Evolutionary conservation across 2,888 invertebrate genomes (phyloP), one percentile per base, ranked within the genome.

Genomic region (Tenthredo notha): DNA sequence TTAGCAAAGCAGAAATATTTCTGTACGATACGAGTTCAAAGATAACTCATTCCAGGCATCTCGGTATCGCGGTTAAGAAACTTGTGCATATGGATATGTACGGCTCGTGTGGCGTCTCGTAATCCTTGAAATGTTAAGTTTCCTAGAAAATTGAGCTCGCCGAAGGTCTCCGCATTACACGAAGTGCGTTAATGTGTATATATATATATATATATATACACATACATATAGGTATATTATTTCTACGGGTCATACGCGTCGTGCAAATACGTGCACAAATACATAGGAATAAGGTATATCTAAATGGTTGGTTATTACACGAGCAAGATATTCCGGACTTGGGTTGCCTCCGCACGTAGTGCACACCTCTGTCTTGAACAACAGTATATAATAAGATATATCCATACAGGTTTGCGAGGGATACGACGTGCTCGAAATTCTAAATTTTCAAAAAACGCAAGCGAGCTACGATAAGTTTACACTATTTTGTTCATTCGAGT

Each of bases 121-220:
- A 12, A 67, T 67, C 67, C 67, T 33, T 67, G 67, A 67, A 33
- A 33, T 18, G 33, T 33, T 29, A 33, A 33, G 67, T 67, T 67
- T 67, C 67, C 67, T 67, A 67, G 67, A 67, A 67, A 67, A 67
- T 67, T 33, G 33, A 25, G 25, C 33, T 67, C 15, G 33, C 67
- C 15, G 25, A 67, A 67, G 67, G 67, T 67, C 67, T 33, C 29
- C 18, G 67, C 67, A 7, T 67, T 67, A 67, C 67, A 67, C 15
- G 33, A 33, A 33, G 12, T 67, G 67, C 67, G 33, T 33, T 67
- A 29, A 50, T 50, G n/a, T n/a, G 2, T 61, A 10, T 25, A 21
- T 61, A 7, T 61, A 5, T 61, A 2, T 61, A 61, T 61, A 12
- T 61, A 25, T n/a, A 4, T 33, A 33, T 33, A 4, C 4, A 33